Percentiles rank a stretch among this genome's conserved stretches.
These are phyloP conservation scores for Cryptocephalus moraei DNA, from an alignment of 2,888 invertebrate species.

Conservation along the genomic window DNA sequence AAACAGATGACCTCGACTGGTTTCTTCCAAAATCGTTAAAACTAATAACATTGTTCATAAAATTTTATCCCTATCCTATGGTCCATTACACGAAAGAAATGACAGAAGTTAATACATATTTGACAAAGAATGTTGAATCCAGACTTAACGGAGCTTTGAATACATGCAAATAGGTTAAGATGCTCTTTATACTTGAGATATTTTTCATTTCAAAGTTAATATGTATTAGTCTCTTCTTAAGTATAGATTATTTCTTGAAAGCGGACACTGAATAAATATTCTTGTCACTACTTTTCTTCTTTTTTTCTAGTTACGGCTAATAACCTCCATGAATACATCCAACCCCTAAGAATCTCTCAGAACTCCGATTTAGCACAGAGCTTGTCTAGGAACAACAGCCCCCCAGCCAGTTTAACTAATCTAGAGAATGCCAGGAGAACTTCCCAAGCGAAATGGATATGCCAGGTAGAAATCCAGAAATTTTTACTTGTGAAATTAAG, in stretches of 20 bases:
- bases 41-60: too few relatives aligned
- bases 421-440: conserved; percentile 33
- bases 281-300: neutral
- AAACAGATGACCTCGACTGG: too few relatives aligned
- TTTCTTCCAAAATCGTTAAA: too few relatives aligned
- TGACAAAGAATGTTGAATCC: too few relatives aligned
- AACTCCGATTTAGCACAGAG: conserved; percentile 36
- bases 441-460: conserved; percentile 45
- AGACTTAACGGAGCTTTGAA: neutral
- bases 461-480: conserved; percentile 30
- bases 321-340: conserved; percentile 47
- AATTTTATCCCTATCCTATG: too few relatives aligned
- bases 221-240: too few relatives aligned
- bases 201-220: too few relatives aligned
- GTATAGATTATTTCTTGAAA: too few relatives aligned
- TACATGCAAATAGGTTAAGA: conserved; percentile 17
- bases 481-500: too few relatives aligned
- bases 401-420: conserved; percentile 35
- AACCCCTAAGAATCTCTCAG: conserved; percentile 42
- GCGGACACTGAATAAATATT: neutral
- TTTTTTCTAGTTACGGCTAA: conserved; percentile 29
- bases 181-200: too few relatives aligned
- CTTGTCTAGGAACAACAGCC: conserved; percentile 35
- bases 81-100: too few relatives aligned
- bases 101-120: too few relatives aligned